Base-by-base conservation (phyloP, 2,113 vertebrate species). In the Engraulis encrasicolus region DNA sequence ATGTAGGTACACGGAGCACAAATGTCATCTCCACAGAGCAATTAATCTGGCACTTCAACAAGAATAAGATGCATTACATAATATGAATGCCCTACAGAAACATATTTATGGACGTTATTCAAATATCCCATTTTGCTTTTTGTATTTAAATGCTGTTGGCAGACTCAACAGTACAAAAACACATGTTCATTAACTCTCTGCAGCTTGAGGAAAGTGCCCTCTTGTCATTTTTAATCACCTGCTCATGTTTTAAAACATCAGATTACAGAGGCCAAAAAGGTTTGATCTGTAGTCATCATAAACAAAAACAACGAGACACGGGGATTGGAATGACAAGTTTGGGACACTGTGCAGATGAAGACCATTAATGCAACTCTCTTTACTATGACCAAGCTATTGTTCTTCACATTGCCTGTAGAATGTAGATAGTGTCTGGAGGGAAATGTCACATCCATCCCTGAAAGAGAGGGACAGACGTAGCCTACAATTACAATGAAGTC, bases 271-370 rank as follows among this genome's bases (percentile, higher is more conserved):
- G 84, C 90, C 89, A 50, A 19, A 50, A 19, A 0, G 90, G 90
- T 94, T 94, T 93, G 0, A 82, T 91, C 93, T 92, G 90, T 49
- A 92, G 81, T 89, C 81, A 19, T 94, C 94, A 95, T 2, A 61
- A 77, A 49, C 31, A 83, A 52, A n/a, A 82, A 50, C 48, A 78
- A 5, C 17, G 66, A 74, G 66, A 2, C 15, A 66, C 80, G n/a
- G n/a, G n/a, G n/a, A n/a, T n/a, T n/a, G n/a, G n/a, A n/a, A n/a
- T n/a, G n/a, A n/a, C n/a, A n/a, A n/a, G n/a, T n/a, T n/a, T n/a
- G n/a, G n/a, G n/a, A n/a, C n/a, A n/a, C n/a, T n/a, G n/a, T n/a
- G n/a, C n/a, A n/a, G n/a, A n/a, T n/a, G n/a, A n/a, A n/a, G n/a
- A n/a, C n/a, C n/a, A n/a, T n/a, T n/a, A n/a, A n/a, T n/a, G n/a